phyloP scores from a whole-genome alignment of 2,888 invertebrate genomes.

The Craniophora ligustri region DNA sequence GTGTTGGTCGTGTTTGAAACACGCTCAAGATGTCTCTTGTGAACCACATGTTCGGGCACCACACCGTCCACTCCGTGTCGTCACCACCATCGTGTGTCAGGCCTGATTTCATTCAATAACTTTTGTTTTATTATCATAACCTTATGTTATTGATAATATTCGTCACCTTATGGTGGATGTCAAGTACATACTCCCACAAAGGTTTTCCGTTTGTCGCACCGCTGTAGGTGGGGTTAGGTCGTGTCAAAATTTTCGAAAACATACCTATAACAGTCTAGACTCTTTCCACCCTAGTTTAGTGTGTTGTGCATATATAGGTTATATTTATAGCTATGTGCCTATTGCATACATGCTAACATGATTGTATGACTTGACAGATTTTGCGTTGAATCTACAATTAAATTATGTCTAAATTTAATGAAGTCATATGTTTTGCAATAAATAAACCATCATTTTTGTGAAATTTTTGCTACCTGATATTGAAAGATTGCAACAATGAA shows the following conservation, averaged over 20 bases:
- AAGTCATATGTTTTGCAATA: constrained; percentile 25
- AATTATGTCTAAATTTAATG: constrained; percentile 8
- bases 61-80: constrained; percentile 66
- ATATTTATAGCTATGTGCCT: constrained; percentile 31
- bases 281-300: constrained; percentile 16
- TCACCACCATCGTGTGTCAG: constrained; percentile 61
- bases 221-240: constrained; percentile 82
- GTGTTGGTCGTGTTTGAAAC: constrained; percentile 68
- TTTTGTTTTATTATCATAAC: constrained; percentile 35
- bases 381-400: constrained; percentile 18
- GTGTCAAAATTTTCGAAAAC: constrained; percentile 51
- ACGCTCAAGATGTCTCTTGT: constrained; percentile 80
- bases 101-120: constrained; percentile 59
- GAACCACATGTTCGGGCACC: constrained; percentile 84
- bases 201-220: constrained; percentile 64
- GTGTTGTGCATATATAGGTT: constrained; percentile 43
- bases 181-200: constrained; percentile 54
- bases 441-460: too few species aligned
- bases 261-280: constrained; percentile 41
- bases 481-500: too few species aligned
- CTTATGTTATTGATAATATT: constrained; percentile 43
- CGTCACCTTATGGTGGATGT: constrained; percentile 46
- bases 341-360: too few species aligned
- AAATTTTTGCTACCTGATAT: too few species aligned
- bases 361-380: constrained; percentile 48